A percentile compares a stretch with the other conserved stretches of the same genome.
phyloP scores from a whole-genome alignment of 2,888 invertebrate genomes.

The Ryuthela nishihirai region DNA sequence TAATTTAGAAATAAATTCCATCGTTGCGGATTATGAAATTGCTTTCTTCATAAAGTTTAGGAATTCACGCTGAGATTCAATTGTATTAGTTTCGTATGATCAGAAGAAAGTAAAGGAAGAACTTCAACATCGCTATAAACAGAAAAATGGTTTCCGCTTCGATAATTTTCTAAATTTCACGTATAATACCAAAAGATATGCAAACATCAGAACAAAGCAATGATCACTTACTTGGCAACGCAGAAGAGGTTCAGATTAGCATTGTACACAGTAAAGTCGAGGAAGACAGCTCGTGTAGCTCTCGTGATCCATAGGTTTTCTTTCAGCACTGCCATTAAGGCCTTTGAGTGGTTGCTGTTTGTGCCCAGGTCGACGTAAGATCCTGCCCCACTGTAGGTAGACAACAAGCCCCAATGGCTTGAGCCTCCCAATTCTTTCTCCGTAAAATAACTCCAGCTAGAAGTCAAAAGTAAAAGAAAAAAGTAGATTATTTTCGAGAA shows the following conservation, averaged over 20 bases:
- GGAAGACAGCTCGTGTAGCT: conserved; percentile 63
- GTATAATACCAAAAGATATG: too few species aligned
- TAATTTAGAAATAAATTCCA: too few species aligned
- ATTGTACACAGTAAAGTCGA: conserved; percentile 71
- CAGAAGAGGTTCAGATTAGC: conserved; percentile 68
- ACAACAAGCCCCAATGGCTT: conserved; percentile 55
- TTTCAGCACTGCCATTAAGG: conserved; percentile 56
- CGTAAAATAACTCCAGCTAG: conserved; percentile 55
- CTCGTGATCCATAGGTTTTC: conserved; percentile 63
- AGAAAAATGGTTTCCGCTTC: too few species aligned
- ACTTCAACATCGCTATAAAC: too few species aligned
- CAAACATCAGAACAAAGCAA: too few species aligned
- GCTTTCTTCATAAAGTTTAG: too few species aligned
- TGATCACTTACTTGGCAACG: conserved; percentile 62
- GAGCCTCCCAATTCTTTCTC: conserved; percentile 51
- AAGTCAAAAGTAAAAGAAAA: conserved; percentile 12
- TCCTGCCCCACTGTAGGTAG: conserved; percentile 58
- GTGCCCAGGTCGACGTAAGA: conserved; percentile 56
- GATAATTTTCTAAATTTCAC: too few species aligned
- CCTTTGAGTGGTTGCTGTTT: conserved; percentile 51
- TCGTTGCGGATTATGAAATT: too few species aligned
- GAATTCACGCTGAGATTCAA: too few species aligned
- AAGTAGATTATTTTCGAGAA: too few species aligned
- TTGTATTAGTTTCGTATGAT: too few species aligned
- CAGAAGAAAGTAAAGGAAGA: too few species aligned